Evolutionary conservation across 2,888 invertebrate genomes (phyloP).

Genomic region (Agrotis clavis): DNA sequence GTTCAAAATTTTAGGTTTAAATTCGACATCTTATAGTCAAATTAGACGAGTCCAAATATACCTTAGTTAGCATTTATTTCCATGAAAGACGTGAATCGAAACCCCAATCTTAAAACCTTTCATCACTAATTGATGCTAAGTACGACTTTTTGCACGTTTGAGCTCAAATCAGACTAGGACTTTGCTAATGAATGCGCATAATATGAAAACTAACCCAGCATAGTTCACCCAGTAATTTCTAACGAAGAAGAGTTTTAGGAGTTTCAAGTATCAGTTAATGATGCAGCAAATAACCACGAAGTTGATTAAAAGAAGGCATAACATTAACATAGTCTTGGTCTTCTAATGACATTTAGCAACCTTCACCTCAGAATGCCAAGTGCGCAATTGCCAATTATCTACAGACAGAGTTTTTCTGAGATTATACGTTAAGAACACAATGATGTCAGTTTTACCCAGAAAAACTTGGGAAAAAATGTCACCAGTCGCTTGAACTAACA

Average conservation of each 20-base stretch:
- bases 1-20: too few species aligned
- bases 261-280: slow-evolving; percentile 12
- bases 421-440: slow-evolving; percentile 5
- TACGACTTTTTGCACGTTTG: slow-evolving; percentile 44
- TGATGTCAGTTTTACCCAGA: neutral
- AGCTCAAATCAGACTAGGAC: slow-evolving; percentile 27
- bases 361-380: neutral
- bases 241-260: slow-evolving; percentile 20
- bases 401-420: slow-evolving; percentile 10
- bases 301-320: neutral
- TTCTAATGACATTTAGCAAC: neutral
- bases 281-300: slow-evolving; percentile 2
- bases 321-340: neutral
- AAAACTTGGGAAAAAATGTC: neutral
- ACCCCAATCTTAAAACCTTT: slow-evolving; percentile 22
- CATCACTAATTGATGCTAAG: slow-evolving; percentile 49
- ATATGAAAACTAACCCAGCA: slow-evolving; percentile 25
- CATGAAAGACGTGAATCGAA: slow-evolving; percentile 19
- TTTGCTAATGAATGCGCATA: slow-evolving; percentile 49
- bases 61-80: slow-evolving; percentile 6
- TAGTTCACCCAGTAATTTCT: slow-evolving; percentile 17
- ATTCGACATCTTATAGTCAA: neutral
- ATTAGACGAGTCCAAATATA: neutral
- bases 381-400: slow-evolving; percentile 18
- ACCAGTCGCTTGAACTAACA: neutral